phyloP scores from a whole-genome alignment of 2,797 vertebrate species.

The Lepilemur septentrionalis region DNA sequence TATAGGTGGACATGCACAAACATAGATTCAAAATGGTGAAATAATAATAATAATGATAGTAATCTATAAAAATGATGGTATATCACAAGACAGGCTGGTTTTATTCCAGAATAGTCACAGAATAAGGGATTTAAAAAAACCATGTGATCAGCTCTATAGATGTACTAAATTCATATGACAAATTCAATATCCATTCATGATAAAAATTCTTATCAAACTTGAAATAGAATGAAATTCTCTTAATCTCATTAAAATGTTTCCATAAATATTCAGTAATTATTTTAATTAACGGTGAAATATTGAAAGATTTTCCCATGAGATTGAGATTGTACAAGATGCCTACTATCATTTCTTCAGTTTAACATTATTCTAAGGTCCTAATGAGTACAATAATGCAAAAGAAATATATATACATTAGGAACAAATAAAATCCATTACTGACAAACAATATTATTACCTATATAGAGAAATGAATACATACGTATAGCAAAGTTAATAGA shows the following conservation, averaged over 20 bases:
- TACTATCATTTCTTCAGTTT: background rate
- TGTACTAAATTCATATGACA: background rate
- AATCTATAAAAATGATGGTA: background rate
- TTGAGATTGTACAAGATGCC: background rate
- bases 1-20: background rate
- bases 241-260: background rate
- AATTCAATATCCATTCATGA: background rate
- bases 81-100: background rate
- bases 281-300: background rate
- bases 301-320: background rate
- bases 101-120: background rate
- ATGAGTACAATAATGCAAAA: background rate
- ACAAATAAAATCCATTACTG: background rate
- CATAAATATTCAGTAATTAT: background rate
- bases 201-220: background rate
- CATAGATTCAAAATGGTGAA: background rate
- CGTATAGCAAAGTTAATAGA: background rate
- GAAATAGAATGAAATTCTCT: background rate
- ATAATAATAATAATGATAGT: background rate
- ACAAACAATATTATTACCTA: background rate
- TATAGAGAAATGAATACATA: background rate
- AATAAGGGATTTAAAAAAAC: background rate
- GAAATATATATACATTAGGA: background rate
- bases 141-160: background rate
- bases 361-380: background rate